Percentiles rank a stretch among this genome's conserved stretches.
These are phyloP conservation scores for Periplaneta americana DNA, from an alignment of 1,140 invertebrate species.

Conservation along the genomic window DNA sequence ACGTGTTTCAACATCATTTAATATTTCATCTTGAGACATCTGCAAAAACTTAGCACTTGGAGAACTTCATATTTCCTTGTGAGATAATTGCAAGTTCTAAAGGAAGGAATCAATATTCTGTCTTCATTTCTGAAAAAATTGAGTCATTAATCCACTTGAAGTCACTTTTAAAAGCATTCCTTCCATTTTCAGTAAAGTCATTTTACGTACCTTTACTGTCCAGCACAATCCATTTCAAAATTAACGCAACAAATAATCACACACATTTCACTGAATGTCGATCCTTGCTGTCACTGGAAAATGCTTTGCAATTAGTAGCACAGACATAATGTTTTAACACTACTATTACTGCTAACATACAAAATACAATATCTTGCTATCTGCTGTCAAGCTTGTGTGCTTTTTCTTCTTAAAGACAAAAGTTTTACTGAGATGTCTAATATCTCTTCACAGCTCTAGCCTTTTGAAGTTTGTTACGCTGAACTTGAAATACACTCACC, in stretches of 20 bases:
- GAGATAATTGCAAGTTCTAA: not conserved
- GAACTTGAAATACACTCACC: not conserved
- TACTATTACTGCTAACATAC: not conserved
- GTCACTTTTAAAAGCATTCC: not conserved
- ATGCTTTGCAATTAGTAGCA: not conserved
- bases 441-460: not conserved
- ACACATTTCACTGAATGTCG: not conserved
- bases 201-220: not conserved
- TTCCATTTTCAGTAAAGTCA: not conserved
- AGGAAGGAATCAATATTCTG: not conserved
- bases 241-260: not conserved
- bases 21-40: not conserved
- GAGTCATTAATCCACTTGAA: not conserved
- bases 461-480: not conserved
- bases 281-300: not conserved
- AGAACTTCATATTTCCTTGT: not conserved
- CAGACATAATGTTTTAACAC: not conserved
- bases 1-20: not conserved
- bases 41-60: not conserved
- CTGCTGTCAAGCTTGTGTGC: no score
- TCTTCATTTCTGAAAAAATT: not conserved
- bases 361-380: no score
- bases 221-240: not conserved
- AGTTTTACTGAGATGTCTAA: not conserved
- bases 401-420: not conserved